Base-by-base conservation (phyloP, 2,888 invertebrate genomes). In the Dynastes tityus region DNA sequence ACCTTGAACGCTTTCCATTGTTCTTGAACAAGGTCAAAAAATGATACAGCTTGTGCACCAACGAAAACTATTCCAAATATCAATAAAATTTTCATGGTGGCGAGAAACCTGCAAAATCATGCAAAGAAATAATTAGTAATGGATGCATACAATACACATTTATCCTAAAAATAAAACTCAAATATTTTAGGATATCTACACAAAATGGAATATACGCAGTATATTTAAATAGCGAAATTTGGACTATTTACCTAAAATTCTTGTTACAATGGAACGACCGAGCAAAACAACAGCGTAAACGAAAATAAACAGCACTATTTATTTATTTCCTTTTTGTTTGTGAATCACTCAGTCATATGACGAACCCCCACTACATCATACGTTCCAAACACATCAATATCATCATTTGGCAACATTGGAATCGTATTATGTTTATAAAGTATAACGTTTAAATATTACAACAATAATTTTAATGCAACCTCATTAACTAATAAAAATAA, bases 1-100 rank as follows among this genome's bases (percentile, higher is more conserved):
- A 89, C 89, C 88, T 89, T 89, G 85, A 87, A 89, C 45, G 87
- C 78, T 55, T 82, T 82, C 89, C 89, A 89, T 87, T 89, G 86
- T 87, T 89, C 89, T 77, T 87, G 84, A 11, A 95, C 90, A 80
- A 96, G 90, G 84, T 96, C 95, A 82, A 92, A 90, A 85, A 94
- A 92, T 78, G 94, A 93, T 68, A 95, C 91, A 3, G 95, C 75
- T 65, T 65, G 75, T 22, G 64, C 63, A 37, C 71, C 58, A 32
- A 55, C 71, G 32, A 71, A 58, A 55, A 71, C 16, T 83, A 92
- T 83, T 78, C 87, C 83, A n/a, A 91, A 83, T 61, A 90, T 79
- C 55, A 91, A 40, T 27, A 91, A 76, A 53, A 89, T 71, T 83
- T 89, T 88, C 90, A 90, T 90, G 78, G 67, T 82, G 78, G 70